phyloP scores from a whole-genome alignment of 2,113 vertebrate genomes.

The Varanus komodoensis region DNA sequence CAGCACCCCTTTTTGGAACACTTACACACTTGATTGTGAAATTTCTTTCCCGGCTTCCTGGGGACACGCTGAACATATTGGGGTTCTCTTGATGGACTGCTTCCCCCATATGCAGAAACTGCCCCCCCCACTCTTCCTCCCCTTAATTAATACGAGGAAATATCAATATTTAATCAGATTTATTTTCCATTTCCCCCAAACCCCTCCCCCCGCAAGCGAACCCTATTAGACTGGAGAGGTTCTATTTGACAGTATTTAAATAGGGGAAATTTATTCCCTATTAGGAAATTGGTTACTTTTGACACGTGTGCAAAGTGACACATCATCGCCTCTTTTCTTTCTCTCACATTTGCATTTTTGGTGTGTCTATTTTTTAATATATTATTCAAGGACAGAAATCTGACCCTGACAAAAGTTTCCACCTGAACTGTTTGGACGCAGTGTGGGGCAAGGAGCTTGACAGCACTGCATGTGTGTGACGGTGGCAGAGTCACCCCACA shows the following conservation, averaged over 20 bases:
- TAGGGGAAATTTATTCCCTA: conserved; percentile 72
- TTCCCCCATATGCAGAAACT: conserved; percentile 34
- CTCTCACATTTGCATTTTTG: conserved; percentile 37
- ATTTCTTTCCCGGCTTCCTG: conserved; percentile 76
- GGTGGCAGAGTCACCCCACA: conserved; percentile 33
- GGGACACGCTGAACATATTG: conserved; percentile 82
- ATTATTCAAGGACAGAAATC: conserved; percentile 40
- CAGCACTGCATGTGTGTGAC: conserved; percentile 1
- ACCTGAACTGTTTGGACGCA: conserved; percentile 18
- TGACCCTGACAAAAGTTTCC: conserved; percentile 40
- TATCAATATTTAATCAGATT: conserved; percentile 80
- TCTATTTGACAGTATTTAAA: conserved; percentile 73
- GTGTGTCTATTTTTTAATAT: not conserved
- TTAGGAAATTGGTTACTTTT: conserved; percentile 60
- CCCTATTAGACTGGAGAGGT: conserved; percentile 66
- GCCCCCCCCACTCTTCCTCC: not conserved
- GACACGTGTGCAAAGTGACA: conserved; percentile 64
- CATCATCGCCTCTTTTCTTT: conserved; percentile 64
- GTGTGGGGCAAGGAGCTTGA: not conserved
- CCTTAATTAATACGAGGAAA: conserved; percentile 78
- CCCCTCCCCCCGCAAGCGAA: conserved; percentile 66
- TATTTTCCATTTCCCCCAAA: conserved; percentile 65
- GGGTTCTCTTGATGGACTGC: conserved; percentile 81
- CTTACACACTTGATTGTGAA: conserved; percentile 88
- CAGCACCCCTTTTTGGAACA: conserved; percentile 88